Evolutionary conservation across 2,888 invertebrate species (phyloP), one percentile per base, ranked within the genome.

Genomic region (Hoplodrina blanda): DNA sequence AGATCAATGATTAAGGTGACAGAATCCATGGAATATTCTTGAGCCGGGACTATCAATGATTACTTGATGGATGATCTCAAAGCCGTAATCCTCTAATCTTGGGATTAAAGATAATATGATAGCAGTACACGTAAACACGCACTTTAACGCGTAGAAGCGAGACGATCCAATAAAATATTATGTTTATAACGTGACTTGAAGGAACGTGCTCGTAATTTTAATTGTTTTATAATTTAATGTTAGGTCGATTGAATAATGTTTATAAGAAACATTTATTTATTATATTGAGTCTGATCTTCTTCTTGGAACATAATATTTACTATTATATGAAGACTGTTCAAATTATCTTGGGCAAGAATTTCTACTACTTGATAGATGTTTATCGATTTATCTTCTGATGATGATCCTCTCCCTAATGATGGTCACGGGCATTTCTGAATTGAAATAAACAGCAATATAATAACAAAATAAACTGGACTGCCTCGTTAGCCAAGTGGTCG

Each of bases 71-170:
- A 57, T 77, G 57, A 77, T 62, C 57, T 54, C 10, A 15, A 41
- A 70, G 0, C 46, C 30, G 13, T 74, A 70, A 77, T 69, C 69
- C 13, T 15, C 30, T 73, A 69, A 73, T 74, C 73, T 77, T 57
- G 37, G 52, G 25, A 53, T 77, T 70, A 53, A 19, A 77, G 37
- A 70, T 59, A 50, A n/a, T 60, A 62, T 79, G 60, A 56, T 61
- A 72, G 20, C 33, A 53, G 41, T 19, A 7, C 11, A n/a, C n/a
- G 49, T 15, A 49, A 44, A 37, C 19, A 68, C 72, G 20, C 37
- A 72, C n/a, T 49, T 1, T 49, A 49, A 10, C 64, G 73, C 64
- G 73, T 61, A 61, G 55, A 46, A 73, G n/a, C 41, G 17, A 17
- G 20, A 15, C 30, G n/a, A 61, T 61, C 13, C 52, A 33, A 49